A percentile compares a stretch with the other conserved stretches of the same genome.
Evolutionary conservation across 2,797 vertebrate genomes (phyloP).

Genomic region (Anabacerthia variegaticeps): DNA sequence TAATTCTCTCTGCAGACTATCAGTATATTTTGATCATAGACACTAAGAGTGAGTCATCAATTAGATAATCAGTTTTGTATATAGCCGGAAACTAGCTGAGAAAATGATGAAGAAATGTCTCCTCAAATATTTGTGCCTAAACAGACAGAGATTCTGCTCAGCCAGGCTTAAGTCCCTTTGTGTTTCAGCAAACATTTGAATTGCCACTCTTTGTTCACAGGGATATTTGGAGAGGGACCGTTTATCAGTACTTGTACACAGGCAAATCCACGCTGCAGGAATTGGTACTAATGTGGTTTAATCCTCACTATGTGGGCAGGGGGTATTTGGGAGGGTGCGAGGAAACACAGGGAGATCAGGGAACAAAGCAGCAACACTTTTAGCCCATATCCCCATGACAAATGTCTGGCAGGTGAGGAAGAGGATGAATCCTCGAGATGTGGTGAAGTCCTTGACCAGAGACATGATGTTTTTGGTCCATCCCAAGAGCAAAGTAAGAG

Average conservation of each 20-base stretch:
- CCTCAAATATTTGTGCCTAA: neutral
- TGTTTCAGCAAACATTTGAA: slow-evolving; percentile 14
- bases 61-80: neutral
- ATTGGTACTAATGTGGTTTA: neutral
- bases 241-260: neutral
- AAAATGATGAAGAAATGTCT: neutral
- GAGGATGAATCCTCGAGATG: neutral
- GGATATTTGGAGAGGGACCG: neutral
- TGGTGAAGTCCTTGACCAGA: neutral
- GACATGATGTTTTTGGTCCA: neutral
- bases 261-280: neutral
- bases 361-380: neutral
- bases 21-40: neutral
- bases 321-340: neutral
- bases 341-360: neutral
- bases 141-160: neutral
- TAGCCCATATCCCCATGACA: neutral
- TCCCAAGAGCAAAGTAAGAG: neutral
- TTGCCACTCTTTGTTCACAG: neutral
- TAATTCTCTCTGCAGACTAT: neutral
- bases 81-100: neutral
- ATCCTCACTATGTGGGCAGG: rapidly evolving
- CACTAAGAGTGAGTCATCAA: neutral
- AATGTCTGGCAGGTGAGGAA: neutral
- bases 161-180: neutral